phyloP scores from a whole-genome alignment of 2,888 invertebrate genomes.

The Leptodirus hochenwartii region DNA sequence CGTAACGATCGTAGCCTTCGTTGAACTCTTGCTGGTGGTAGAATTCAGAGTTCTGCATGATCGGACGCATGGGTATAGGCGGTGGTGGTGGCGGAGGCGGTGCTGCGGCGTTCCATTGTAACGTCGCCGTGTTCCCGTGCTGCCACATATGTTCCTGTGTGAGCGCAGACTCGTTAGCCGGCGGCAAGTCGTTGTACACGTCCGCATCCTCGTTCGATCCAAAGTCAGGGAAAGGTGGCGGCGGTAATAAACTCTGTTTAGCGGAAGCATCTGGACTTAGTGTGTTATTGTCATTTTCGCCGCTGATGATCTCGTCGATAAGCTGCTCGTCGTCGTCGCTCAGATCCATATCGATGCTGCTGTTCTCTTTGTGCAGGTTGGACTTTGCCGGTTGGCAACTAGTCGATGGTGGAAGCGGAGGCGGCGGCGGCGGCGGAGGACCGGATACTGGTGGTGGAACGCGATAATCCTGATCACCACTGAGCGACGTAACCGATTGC shows the following conservation, averaged over 20 bases:
- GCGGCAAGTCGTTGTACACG: slow-evolving; percentile 23
- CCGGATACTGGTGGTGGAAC: slow-evolving; percentile 21
- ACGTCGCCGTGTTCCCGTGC: no score
- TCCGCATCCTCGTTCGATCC: slow-evolving; percentile 21
- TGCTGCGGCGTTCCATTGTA: no score
- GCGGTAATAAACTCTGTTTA: slow-evolving; percentile 16
- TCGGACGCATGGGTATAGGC: no score
- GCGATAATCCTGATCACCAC: slow-evolving; percentile 23
- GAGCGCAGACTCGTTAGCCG: no score
- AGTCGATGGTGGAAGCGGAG: slow-evolving; percentile 20
- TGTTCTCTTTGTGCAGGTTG: slow-evolving; percentile 19
- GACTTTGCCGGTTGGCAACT: slow-evolving; percentile 11
- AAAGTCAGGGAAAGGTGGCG: slow-evolving; percentile 26
- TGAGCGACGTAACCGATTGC: slow-evolving; percentile 1
- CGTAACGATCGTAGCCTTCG: no score
- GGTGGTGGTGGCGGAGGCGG: no score
- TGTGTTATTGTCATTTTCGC: no score
- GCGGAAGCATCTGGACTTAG: no score
- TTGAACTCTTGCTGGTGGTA: no score
- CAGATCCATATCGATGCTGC: slow-evolving; percentile 73
- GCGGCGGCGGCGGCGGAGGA: slow-evolving; percentile 31
- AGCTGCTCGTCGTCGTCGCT: slow-evolving; percentile 50
- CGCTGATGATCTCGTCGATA: no score
- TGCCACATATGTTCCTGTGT: no score
- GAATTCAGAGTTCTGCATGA: no score